Evolutionary conservation across 2,797 vertebrate genomes (phyloP).

Genomic region (Pempheris klunzingeri): DNA sequence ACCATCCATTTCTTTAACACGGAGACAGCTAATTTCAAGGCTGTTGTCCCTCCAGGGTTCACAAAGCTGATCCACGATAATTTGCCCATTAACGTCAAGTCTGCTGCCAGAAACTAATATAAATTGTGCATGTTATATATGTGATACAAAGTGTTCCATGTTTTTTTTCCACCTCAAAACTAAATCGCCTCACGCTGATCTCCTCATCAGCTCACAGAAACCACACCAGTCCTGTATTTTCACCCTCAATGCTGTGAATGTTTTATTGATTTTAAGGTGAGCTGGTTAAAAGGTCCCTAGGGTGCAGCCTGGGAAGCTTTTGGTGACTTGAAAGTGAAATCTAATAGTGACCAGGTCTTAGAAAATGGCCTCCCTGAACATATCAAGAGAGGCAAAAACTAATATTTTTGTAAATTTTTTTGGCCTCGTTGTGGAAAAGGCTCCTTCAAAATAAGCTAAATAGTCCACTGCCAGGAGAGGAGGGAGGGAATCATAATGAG

Average conservation of each 20-base stretch:
- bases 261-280: slow-evolving; percentile 67
- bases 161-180: slow-evolving; percentile 4
- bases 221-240: slow-evolving; percentile 38
- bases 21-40: slow-evolving; percentile 54
- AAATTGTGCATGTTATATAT: slow-evolving; percentile 32
- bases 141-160: slow-evolving; percentile 26
- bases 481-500: too few species aligned
- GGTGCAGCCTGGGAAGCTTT: slow-evolving; percentile 52
- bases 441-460: slow-evolving; percentile 2
- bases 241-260: slow-evolving; percentile 42
- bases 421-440: slow-evolving; percentile 10
- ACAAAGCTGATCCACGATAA: slow-evolving; percentile 45
- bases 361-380: slow-evolving; percentile 29
- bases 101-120: slow-evolving; percentile 51
- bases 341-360: slow-evolving; percentile 21
- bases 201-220: slow-evolving; percentile 39
- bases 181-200: slow-evolving; percentile 12
- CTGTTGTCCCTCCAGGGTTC: slow-evolving; percentile 33
- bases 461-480: neutral
- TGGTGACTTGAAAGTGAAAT: slow-evolving; percentile 54
- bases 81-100: slow-evolving; percentile 50
- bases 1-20: slow-evolving; percentile 51
- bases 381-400: slow-evolving; percentile 7
- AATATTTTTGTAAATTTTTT: slow-evolving; percentile 5
- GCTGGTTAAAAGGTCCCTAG: slow-evolving; percentile 52